phyloP scores from a whole-genome alignment of 1,140 invertebrate species.

The Plectus sambesii region DNA sequence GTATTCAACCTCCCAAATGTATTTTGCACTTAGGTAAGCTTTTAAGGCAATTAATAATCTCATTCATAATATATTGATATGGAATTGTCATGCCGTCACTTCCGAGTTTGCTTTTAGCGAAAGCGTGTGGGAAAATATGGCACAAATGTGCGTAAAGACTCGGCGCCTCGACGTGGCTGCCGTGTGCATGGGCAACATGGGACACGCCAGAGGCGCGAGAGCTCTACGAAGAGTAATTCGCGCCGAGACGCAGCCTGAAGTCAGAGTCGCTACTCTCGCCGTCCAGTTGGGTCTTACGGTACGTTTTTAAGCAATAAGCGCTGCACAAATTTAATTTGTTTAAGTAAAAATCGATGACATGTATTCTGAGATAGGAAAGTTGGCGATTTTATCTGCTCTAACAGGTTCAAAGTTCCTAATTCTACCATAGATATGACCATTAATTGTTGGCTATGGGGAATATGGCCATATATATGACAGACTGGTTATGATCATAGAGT shows the following conservation, averaged over 20 bases:
- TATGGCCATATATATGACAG: too few relatives aligned
- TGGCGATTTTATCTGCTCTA: too few relatives aligned
- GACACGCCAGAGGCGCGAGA: slow-evolving; percentile 71
- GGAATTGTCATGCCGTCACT: neutral
- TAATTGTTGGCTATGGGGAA: too few relatives aligned
- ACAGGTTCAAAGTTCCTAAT: too few relatives aligned
- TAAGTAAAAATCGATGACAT: too few relatives aligned
- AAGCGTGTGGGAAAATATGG: slow-evolving; percentile 86
- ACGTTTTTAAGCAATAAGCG: too few relatives aligned
- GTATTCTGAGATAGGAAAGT: too few relatives aligned
- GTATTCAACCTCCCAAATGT: neutral
- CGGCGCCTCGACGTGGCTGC: slow-evolving; percentile 80
- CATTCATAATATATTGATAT: neutral
- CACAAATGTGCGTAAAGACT: slow-evolving; percentile 86
- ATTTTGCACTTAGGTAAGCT: slow-evolving; percentile 4
- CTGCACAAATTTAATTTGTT: too few relatives aligned
- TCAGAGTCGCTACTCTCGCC: slow-evolving; percentile 73
- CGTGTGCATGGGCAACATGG: slow-evolving; percentile 87
- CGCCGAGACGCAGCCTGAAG: slow-evolving; percentile 61
- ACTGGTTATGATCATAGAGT: too few relatives aligned
- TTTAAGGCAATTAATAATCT: slow-evolving; percentile 16
- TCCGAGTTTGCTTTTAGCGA: slow-evolving; percentile 55
- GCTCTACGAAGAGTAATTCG: slow-evolving; percentile 64
- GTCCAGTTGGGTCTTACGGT: slow-evolving; percentile 75
- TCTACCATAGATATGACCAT: too few relatives aligned